Evolutionary conservation across 1,140 invertebrate genomes (phyloP).

Genomic region (Drusus annulatus): DNA sequence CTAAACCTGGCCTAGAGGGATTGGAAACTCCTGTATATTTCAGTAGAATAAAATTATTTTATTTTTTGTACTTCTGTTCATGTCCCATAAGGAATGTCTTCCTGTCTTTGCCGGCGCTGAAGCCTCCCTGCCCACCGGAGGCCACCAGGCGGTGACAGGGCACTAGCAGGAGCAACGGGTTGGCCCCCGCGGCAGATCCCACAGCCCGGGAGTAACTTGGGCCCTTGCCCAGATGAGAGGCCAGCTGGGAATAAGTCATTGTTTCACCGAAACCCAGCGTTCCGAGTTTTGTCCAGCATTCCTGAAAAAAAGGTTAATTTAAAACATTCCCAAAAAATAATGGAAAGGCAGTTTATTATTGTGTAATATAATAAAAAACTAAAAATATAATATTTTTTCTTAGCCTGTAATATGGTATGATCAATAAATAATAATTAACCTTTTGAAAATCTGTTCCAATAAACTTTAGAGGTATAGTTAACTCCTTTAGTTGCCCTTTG

Average conservation of each 20-base stretch:
- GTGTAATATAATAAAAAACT: no score
- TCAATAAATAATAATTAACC: conserved; percentile 7
- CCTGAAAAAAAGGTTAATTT: conserved; percentile 57
- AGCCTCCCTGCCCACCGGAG: conserved; percentile 62
- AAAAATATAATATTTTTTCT: no score
- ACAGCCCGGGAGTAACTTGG: conserved; percentile 65
- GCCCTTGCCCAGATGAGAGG: conserved; percentile 62
- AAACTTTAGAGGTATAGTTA: conserved; percentile 40
- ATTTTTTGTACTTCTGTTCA: conserved; percentile 62
- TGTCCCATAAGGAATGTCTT: conserved; percentile 66
- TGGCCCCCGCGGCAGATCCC: conserved; percentile 67
- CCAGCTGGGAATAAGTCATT: conserved; percentile 65
- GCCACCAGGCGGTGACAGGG: conserved; percentile 67
- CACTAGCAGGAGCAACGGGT: conserved; percentile 64
- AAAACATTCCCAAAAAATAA: no score
- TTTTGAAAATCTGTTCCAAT: conserved; percentile 56
- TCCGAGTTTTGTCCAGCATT: conserved; percentile 65
- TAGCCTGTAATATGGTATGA: no score
- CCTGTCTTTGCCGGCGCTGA: conserved; percentile 63
- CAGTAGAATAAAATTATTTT: neutral
- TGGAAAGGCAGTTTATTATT: no score
- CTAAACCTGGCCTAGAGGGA: neutral
- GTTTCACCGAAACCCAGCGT: conserved; percentile 65
- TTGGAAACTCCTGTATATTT: neutral
- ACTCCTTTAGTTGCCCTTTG: conserved; percentile 46